Evolutionary conservation across 2,888 invertebrate species (phyloP).

Genomic region (Acrobasis repandana): DNA sequence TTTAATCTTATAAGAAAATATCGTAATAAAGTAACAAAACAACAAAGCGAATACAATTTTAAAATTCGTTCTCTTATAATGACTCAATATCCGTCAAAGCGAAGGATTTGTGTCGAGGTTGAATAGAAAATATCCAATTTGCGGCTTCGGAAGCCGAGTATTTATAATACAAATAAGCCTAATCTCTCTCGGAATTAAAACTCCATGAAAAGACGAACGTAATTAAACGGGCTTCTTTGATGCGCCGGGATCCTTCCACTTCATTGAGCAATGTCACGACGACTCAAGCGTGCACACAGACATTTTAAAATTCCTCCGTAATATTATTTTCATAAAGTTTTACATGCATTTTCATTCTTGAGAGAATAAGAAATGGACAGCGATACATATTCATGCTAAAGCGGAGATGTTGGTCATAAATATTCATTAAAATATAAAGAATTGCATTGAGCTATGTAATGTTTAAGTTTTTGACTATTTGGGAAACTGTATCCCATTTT

Average conservation of each 20-base stretch:
- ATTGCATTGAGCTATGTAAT: not conserved
- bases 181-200: conserved; percentile 37
- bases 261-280: conserved; percentile 53
- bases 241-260: conserved; percentile 46
- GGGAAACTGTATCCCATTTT: conserved; percentile 26
- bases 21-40: not conserved
- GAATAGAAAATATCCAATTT: conserved; percentile 24
- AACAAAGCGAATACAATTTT: not conserved
- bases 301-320: conserved; percentile 40
- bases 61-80: not conserved
- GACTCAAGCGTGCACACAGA: conserved; percentile 48
- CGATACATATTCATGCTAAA: not conserved
- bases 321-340: conserved; percentile 10
- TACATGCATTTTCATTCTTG: conserved; percentile 1
- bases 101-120: conserved; percentile 1
- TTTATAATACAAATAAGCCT: conserved; percentile 18
- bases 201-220: conserved; percentile 35
- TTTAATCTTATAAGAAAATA: not conserved
- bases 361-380: conserved; percentile 1
- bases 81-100: not conserved
- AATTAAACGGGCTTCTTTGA: conserved; percentile 59
- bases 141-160: conserved; percentile 26
- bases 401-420: not conserved
- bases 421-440: not conserved
- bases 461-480: not conserved